A percentile compares a stretch with the other conserved stretches of the same genome.
Evolutionary conservation across 2,113 vertebrate species (phyloP).

Genomic region (Takifugu flavidus): DNA sequence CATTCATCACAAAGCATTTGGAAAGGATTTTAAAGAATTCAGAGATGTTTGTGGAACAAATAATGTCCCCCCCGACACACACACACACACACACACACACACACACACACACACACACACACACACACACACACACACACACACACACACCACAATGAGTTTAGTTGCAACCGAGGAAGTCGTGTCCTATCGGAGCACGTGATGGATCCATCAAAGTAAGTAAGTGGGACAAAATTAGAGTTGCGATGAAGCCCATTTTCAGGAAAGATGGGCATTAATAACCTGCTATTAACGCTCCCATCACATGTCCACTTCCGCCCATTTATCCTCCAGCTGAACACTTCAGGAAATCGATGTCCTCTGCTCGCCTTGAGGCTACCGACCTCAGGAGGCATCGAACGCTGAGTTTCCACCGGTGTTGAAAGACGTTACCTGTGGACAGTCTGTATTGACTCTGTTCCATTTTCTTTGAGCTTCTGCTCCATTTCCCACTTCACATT

Average conservation of each 20-base stretch:
- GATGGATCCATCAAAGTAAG: conserved; percentile 8
- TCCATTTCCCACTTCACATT: neutral
- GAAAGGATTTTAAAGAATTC: neutral
- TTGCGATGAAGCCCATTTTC: conserved; percentile 32
- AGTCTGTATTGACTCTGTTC: no score
- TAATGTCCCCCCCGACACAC: no score
- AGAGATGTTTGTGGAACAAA: no score
- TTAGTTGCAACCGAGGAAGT: no score
- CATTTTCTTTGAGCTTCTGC: neutral
- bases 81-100: no score
- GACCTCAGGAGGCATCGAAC: neutral
- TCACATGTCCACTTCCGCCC: conserved; percentile 10
- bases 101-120: no score
- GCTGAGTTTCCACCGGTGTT: no score
- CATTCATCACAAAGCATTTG: conserved; percentile 16
- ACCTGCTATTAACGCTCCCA: conserved; percentile 29
- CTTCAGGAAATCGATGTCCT: conserved; percentile 17
- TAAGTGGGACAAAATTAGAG: conserved; percentile 26
- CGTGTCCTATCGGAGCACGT: conserved; percentile 5
- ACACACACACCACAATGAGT: no score
- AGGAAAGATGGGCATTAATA: conserved; percentile 35
- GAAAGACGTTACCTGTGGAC: no score
- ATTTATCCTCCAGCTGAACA: conserved; percentile 40
- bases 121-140: no score
- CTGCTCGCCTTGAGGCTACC: neutral